Conservation (phyloP, 53 echinoderm and acorn worm genomes). For the Stichopus horrens region DNA sequence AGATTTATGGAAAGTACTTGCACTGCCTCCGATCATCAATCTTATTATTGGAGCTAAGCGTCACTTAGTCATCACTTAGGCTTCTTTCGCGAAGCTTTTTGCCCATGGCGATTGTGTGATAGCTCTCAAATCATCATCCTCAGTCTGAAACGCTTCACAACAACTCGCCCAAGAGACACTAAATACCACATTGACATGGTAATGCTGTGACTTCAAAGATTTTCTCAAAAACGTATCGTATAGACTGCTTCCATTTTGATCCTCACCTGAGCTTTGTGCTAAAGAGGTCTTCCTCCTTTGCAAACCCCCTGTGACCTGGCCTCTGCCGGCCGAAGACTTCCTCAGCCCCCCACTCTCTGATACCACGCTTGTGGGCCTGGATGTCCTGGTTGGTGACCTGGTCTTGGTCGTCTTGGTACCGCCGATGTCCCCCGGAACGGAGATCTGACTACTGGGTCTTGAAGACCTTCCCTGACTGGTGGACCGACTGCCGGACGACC, state of each 20-base stretch:
- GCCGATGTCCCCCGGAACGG: slow-evolving; percentile 34
- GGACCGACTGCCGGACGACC: slow-evolving; percentile 4
- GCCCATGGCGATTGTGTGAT: no score
- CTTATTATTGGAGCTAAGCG: no score
- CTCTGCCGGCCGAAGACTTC: slow-evolving; percentile 9
- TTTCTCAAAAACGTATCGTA: no score
- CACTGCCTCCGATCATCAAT: no score
- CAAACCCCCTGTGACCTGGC: slow-evolving; percentile 2
- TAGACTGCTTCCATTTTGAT: not conserved
- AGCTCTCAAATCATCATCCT: no score
- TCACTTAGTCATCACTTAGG: no score
- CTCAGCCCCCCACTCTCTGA: slow-evolving; percentile 32
- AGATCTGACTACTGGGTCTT: slow-evolving; percentile 45
- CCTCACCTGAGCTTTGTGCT: slow-evolving; percentile 37
- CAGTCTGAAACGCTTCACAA: no score
- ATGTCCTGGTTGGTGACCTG: slow-evolving; percentile 24
- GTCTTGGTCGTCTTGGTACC: slow-evolving; percentile 34
- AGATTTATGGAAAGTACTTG: no score
- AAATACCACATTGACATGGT: no score
- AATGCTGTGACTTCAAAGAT: no score
- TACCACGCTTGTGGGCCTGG: slow-evolving; percentile 28
- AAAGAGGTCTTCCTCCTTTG: slow-evolving; percentile 29
- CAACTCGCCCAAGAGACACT: no score
- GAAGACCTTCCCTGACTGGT: slow-evolving; percentile 22
- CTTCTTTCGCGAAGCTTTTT: no score